Conservation (phyloP, 2,888 invertebrate species). For the Drosophila mettleri region DNA sequence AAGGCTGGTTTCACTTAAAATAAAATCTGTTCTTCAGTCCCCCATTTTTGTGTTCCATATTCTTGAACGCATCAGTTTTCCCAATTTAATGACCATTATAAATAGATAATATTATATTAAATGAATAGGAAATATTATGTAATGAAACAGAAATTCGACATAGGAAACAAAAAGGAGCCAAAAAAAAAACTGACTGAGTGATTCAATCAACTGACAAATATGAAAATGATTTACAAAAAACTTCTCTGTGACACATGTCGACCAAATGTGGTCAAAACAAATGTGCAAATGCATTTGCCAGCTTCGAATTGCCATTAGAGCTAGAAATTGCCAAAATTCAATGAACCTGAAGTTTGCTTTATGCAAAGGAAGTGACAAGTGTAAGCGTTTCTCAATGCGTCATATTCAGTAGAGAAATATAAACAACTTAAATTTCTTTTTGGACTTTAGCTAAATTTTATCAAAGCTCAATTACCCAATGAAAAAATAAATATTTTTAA, state of each 20-base stretch:
- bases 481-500: no score
- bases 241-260: background rate
- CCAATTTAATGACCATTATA: background rate
- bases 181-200: slow-evolving; percentile 13
- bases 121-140: slow-evolving; percentile 11
- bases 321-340: background rate
- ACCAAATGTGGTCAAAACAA: slow-evolving; percentile 13
- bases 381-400: background rate
- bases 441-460: no score
- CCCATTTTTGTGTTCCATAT: background rate
- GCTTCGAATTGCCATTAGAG: background rate
- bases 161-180: slow-evolving; percentile 29
- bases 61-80: background rate
- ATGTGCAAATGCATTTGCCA: slow-evolving; percentile 15
- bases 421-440: background rate
- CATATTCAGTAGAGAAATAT: no score
- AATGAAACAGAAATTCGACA: slow-evolving; percentile 20
- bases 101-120: background rate
- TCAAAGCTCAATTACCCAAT: no score
- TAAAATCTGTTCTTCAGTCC: background rate
- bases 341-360: slow-evolving; percentile 1
- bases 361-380: slow-evolving; percentile 5
- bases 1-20: background rate
- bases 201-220: slow-evolving; percentile 45
- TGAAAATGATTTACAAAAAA: slow-evolving; percentile 13